Conservation (phyloP, 2,888 invertebrate species). For the Oithona nana region DNA sequence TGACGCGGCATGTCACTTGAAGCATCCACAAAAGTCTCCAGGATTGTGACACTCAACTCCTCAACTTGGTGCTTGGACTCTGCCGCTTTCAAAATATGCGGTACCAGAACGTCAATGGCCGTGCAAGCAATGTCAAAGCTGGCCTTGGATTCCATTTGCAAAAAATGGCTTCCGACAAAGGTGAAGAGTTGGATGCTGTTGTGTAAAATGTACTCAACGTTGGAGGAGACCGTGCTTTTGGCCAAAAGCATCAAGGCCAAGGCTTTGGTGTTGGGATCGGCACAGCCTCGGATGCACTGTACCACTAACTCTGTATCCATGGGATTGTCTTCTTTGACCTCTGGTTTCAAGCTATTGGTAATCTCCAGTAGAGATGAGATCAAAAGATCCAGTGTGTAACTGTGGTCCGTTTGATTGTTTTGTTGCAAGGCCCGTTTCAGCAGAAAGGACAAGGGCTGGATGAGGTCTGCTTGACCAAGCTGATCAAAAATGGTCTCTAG, state of each 20-base stretch:
- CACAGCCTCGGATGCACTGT: slow-evolving; percentile 9
- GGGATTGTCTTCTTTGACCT: not conserved
- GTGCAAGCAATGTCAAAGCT: slow-evolving; percentile 13
- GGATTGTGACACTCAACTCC: not conserved
- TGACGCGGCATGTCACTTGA: slow-evolving; percentile 1
- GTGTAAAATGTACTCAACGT: slow-evolving; percentile 11
- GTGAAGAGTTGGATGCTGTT: slow-evolving; percentile 15
- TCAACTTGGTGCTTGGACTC: not conserved
- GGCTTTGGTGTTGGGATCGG: not conserved
- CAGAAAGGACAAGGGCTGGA: not conserved
- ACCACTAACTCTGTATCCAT: slow-evolving; percentile 8
- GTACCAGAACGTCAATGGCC: slow-evolving; percentile 14
- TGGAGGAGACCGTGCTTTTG: not conserved
- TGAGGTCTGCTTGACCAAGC: not conserved
- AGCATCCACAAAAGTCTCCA: slow-evolving; percentile 11
- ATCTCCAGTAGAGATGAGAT: not conserved
- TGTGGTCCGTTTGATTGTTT: not conserved
- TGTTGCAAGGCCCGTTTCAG: not conserved
- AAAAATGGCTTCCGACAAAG: slow-evolving; percentile 15
- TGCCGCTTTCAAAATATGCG: slow-evolving; percentile 3
- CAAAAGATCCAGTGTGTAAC: slow-evolving; percentile 1
- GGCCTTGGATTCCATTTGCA: slow-evolving; percentile 13
- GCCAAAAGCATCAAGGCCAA: slow-evolving; percentile 10
- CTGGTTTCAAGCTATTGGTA: not conserved
- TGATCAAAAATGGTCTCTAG: not conserved